Conservation (phyloP, 2,113 vertebrate genomes). For the Tricholaema leucomelas region DNA sequence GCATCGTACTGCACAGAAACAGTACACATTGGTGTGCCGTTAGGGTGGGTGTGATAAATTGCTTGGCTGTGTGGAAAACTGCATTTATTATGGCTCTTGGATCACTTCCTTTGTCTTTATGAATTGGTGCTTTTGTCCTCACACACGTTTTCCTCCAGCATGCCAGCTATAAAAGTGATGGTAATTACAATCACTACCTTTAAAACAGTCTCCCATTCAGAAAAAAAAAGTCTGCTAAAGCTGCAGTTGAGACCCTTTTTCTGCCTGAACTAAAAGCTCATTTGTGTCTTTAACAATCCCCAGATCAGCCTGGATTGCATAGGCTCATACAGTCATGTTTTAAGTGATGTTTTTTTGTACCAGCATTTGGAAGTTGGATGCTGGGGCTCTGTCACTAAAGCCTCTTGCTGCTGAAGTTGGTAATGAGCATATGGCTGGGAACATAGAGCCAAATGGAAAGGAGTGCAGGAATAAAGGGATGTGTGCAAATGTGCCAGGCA, state of each 20-base stretch:
- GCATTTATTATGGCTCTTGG: neutral
- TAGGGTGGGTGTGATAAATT: neutral
- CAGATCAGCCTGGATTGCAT: neutral
- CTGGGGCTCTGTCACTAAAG: neutral
- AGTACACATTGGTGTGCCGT: rapidly evolving
- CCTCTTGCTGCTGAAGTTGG: neutral
- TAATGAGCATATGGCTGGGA: neutral
- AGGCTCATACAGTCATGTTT: rapidly evolving
- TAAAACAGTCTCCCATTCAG: neutral
- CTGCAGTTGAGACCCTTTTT: neutral
- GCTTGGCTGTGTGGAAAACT: neutral
- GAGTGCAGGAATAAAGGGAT: neutral
- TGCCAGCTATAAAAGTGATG: rapidly evolving
- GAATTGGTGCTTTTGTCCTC: neutral
- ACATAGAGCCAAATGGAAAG: neutral
- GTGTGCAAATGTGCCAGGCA: neutral
- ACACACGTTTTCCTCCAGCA: rapidly evolving
- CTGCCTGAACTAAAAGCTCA: neutral
- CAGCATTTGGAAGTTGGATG: neutral
- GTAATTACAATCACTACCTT: neutral
- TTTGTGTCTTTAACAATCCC: neutral
- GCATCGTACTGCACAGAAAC: rapidly evolving
- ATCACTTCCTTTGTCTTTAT: neutral
- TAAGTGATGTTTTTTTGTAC: neutral
- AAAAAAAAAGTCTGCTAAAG: neutral